A percentile compares a stretch with the other conserved stretches of the same genome.
Evolutionary conservation across 2,888 invertebrate species (phyloP).

Genomic region (Cataglyphis altisquamis): DNA sequence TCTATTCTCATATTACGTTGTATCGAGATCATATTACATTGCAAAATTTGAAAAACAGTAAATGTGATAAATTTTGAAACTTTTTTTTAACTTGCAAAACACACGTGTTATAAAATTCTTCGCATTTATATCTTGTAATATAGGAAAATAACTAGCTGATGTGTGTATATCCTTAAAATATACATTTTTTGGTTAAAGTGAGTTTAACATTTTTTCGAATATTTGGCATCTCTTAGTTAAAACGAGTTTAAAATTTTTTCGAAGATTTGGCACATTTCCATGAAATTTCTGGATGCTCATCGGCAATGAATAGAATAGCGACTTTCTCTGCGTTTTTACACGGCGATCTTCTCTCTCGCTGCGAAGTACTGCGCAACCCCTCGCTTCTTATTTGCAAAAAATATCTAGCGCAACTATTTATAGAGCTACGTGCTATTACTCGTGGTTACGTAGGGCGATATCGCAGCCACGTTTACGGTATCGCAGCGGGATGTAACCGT

Average conservation of each 20-base stretch:
- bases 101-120: not conserved
- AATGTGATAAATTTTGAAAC: not conserved
- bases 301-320: slow-evolving; percentile 15
- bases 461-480: slow-evolving; percentile 46
- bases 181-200: not conserved
- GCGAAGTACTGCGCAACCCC: slow-evolving; percentile 36
- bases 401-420: slow-evolving; percentile 71
- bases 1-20: not conserved
- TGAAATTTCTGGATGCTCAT: slow-evolving; percentile 12
- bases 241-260: slow-evolving; percentile 2
- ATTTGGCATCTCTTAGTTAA: not conserved
- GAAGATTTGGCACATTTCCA: slow-evolving; percentile 12
- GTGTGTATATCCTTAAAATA: not conserved
- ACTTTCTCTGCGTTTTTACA: slow-evolving; percentile 51
- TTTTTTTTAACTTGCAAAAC: not conserved
- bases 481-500: slow-evolving; percentile 43
- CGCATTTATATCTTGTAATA: not conserved
- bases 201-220: slow-evolving; percentile 16
- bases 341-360: slow-evolving; percentile 29
- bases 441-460: slow-evolving; percentile 43
- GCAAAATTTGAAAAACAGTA: not conserved
- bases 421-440: slow-evolving; percentile 53
- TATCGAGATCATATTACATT: not conserved
- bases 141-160: not conserved
- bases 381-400: slow-evolving; percentile 57